phyloP scores from a whole-genome alignment of 1,140 invertebrate species.

The Zaprionus capensis region DNA sequence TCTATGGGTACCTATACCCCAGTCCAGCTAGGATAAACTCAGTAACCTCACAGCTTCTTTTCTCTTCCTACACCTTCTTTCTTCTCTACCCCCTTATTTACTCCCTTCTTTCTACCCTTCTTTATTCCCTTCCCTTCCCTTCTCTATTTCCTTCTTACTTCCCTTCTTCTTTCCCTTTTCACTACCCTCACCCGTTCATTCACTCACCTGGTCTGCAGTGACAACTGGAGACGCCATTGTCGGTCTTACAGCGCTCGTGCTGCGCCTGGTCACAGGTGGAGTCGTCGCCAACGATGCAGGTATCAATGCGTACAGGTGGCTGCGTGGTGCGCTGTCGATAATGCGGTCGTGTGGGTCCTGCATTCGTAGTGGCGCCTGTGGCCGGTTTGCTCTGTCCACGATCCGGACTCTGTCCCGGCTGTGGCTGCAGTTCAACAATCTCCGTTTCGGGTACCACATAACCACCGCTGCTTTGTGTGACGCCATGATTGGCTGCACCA shows the following conservation, averaged over 20 bases:
- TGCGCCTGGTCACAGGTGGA: constrained; percentile 95
- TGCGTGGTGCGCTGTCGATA: constrained; percentile 87
- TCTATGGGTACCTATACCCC: too few species aligned
- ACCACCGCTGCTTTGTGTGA: constrained; percentile 83
- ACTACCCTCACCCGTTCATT: too few species aligned
- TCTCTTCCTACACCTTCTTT: too few species aligned
- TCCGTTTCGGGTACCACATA: constrained; percentile 85
- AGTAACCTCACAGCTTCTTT: too few species aligned
- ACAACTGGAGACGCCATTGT: constrained; percentile 95
- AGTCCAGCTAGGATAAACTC: too few species aligned
- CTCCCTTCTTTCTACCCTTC: too few species aligned
- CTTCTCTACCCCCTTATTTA: too few species aligned
- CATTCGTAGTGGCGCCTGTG: constrained; percentile 72
- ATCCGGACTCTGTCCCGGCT: constrained; percentile 40
- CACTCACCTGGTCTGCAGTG: constrained; percentile 90
- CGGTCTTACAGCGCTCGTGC: constrained; percentile 94
- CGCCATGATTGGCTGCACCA: constrained; percentile 52
- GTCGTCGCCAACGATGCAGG: constrained; percentile 96
- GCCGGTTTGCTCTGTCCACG: constrained; percentile 12
- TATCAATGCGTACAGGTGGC: constrained; percentile 93
- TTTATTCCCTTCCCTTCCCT: too few species aligned
- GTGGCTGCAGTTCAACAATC: constrained; percentile 71
- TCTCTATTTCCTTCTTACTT: too few species aligned
- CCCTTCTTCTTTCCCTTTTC: too few species aligned
- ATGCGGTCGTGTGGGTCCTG: constrained; percentile 84